Percentiles rank a stretch among this genome's conserved stretches.
These are phyloP conservation scores for Cavia porcellus DNA, from an alignment of 2,113 vertebrate species.

Conservation along the genomic window DNA sequence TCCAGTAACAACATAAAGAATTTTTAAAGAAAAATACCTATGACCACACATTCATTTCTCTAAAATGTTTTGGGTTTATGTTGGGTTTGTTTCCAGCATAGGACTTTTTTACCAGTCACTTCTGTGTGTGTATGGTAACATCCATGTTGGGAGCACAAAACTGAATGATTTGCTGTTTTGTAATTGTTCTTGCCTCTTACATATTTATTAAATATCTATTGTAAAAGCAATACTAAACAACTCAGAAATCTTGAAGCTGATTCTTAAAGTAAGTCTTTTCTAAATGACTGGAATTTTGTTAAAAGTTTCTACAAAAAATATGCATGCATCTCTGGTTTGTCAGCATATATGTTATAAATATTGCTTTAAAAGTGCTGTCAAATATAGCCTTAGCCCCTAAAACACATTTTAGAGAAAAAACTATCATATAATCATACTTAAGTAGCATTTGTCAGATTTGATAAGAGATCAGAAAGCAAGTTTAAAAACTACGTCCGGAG, in stretches of 20 bases:
- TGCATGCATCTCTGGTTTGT: background rate
- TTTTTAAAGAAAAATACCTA: background rate
- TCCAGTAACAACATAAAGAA: conserved; percentile 3
- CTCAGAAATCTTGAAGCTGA: background rate
- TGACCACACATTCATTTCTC: background rate
- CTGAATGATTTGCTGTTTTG: background rate
- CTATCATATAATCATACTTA: background rate
- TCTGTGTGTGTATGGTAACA: background rate
- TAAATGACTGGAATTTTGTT: background rate
- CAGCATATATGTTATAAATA: background rate
- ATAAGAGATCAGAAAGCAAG: background rate
- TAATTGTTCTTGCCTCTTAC: background rate
- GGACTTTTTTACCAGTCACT: background rate
- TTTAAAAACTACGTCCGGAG: background rate
- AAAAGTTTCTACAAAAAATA: background rate
- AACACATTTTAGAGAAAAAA: background rate
- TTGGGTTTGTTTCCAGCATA: background rate
- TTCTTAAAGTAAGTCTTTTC: conserved; percentile 29
- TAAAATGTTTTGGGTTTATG: background rate
- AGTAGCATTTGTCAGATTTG: background rate
- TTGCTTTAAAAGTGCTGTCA: background rate
- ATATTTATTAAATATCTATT: background rate
- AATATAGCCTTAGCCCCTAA: background rate
- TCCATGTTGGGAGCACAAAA: background rate
- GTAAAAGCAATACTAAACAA: conserved; percentile 3